phyloP scores from a whole-genome alignment of 1,140 invertebrate species.

The Armadillidium nasatum region DNA sequence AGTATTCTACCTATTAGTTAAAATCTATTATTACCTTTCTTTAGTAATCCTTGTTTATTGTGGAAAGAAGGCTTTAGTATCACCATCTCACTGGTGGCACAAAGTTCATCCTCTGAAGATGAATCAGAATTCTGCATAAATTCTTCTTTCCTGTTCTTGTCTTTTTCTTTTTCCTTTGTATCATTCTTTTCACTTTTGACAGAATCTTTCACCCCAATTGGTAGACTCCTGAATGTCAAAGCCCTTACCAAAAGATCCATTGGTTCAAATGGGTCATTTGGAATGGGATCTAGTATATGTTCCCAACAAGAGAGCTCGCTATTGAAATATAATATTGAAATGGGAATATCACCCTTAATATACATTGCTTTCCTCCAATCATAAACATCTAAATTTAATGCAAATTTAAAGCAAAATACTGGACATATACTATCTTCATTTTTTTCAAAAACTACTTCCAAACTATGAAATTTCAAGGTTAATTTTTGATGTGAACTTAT shows the following conservation, averaged over 20 bases:
- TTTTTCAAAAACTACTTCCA: slow-evolving; percentile 57
- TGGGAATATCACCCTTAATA: slow-evolving; percentile 55
- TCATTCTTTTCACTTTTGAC: slow-evolving; percentile 20
- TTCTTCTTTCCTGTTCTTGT: slow-evolving; percentile 27
- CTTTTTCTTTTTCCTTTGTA: slow-evolving; percentile 22
- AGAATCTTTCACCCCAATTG: slow-evolving; percentile 40
- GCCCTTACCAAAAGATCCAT: slow-evolving; percentile 63
- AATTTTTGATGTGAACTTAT: no score
- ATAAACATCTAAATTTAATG: slow-evolving; percentile 57
- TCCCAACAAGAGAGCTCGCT: slow-evolving; percentile 69
- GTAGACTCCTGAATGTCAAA: slow-evolving; percentile 29
- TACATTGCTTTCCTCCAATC: slow-evolving; percentile 62
- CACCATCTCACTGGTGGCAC: slow-evolving; percentile 57
- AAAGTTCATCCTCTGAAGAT: slow-evolving; percentile 59
- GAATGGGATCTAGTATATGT: slow-evolving; percentile 68
- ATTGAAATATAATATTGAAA: slow-evolving; percentile 71
- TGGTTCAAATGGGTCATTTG: slow-evolving; percentile 62
- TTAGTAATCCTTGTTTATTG: slow-evolving; percentile 49
- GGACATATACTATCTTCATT: slow-evolving; percentile 51
- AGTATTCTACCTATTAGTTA: no score
- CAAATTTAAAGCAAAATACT: slow-evolving; percentile 55
- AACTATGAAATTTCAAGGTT: no score
- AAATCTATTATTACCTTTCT: no score
- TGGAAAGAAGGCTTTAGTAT: slow-evolving; percentile 47
- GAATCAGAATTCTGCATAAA: slow-evolving; percentile 56